phyloP scores from a whole-genome alignment of 2,113 vertebrate genomes.

The Cololabis saira region DNA sequence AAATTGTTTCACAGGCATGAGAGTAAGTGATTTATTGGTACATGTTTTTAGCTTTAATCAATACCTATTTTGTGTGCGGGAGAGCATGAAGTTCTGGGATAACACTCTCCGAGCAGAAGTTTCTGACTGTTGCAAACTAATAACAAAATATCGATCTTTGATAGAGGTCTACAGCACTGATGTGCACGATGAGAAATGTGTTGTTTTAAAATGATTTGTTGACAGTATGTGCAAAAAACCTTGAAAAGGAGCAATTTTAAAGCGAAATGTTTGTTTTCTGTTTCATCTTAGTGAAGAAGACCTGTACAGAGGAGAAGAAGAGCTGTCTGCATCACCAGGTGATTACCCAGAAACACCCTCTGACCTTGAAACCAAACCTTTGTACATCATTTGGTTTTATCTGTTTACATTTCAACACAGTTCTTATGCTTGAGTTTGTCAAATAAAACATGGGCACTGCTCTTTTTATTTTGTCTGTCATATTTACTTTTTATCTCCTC shows the following conservation, averaged over 20 bases:
- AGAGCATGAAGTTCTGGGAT: too few species aligned
- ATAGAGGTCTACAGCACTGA: too few species aligned
- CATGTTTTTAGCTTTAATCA: too few species aligned
- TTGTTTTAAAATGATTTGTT: too few species aligned
- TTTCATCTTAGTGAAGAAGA: constrained; percentile 70
- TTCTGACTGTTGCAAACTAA: too few species aligned
- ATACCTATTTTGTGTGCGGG: too few species aligned
- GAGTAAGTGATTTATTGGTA: not conserved
- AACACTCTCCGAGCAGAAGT: too few species aligned
- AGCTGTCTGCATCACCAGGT: constrained; percentile 55
- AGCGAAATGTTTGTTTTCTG: too few species aligned
- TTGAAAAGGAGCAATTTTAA: too few species aligned
- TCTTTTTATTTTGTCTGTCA: not conserved
- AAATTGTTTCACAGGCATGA: not conserved
- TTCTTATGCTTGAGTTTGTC: not conserved
- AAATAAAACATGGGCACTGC: not conserved
- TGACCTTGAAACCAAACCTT: constrained; percentile 49
- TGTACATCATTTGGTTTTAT: constrained; percentile 22
- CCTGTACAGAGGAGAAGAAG: constrained; percentile 77
- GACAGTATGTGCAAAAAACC: too few species aligned
- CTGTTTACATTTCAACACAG: not conserved
- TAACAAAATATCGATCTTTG: too few species aligned
- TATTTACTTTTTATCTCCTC: not conserved
- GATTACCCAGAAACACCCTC: constrained; percentile 13
- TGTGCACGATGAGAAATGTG: too few species aligned